phyloP scores from a whole-genome alignment of 1,140 invertebrate genomes.

The Orchestia grillus region DNA sequence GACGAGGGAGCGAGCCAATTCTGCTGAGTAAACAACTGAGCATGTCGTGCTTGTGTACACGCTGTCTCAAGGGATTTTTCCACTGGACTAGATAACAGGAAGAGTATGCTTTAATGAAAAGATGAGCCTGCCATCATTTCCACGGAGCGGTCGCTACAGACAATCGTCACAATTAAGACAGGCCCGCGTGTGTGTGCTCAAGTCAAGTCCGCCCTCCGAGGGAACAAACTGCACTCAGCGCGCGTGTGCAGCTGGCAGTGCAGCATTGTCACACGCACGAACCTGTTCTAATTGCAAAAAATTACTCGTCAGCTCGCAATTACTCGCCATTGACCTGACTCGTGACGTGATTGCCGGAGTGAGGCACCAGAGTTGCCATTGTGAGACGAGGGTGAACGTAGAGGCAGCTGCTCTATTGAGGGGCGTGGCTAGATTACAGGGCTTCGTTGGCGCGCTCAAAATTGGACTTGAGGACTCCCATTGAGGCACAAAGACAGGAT shows the following conservation, averaged over 20 bases:
- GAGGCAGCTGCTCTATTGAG: neutral
- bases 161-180: neutral
- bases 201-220: neutral
- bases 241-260: neutral
- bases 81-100: neutral
- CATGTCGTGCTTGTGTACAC: neutral
- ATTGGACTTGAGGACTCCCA: neutral
- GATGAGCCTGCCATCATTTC: neutral
- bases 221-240: neutral
- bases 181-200: neutral
- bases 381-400: neutral
- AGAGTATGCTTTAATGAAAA: neutral
- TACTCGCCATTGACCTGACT: neutral
- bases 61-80: neutral
- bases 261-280: neutral
- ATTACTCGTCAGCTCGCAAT: neutral
- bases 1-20: neutral
- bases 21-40: neutral
- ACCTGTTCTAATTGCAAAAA: neutral
- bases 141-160: neutral
- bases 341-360: neutral
- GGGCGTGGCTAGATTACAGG: neutral
- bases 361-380: neutral
- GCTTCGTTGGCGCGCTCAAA: neutral
- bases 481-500: neutral